Conservation (phyloP, 2,888 invertebrate species). For the Gymnoscelis rufifasciata region DNA sequence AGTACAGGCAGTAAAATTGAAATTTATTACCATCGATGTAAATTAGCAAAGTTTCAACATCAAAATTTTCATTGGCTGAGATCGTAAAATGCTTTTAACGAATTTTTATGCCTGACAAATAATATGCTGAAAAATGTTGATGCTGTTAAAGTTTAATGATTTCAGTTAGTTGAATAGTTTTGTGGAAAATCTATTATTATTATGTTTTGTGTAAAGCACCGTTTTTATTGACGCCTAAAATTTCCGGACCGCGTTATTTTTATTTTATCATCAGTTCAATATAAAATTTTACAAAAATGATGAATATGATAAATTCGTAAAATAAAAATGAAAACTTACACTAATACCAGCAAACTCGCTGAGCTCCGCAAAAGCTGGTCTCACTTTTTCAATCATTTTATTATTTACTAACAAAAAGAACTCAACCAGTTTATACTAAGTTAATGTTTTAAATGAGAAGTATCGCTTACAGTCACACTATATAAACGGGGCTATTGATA, state of each 20-base stretch:
- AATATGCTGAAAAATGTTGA: no score
- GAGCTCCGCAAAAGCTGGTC: conserved; percentile 64
- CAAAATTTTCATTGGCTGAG: background rate
- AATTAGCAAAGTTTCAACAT: background rate
- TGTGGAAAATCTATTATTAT: no score
- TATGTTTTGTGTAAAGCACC: no score
- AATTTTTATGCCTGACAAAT: background rate
- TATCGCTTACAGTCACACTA: background rate
- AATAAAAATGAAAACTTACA: conserved; percentile 44
- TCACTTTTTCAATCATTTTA: conserved; percentile 50
- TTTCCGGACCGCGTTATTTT: no score
- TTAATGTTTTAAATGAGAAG: conserved; percentile 11
- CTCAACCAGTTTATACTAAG: conserved; percentile 5
- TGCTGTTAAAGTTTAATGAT: no score
- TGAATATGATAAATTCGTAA: background rate
- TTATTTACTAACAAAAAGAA: background rate
- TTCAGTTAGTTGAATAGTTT: no score
- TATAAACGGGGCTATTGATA: no score
- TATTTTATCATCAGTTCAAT: no score
- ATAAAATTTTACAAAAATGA: background rate
- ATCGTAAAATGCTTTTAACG: conserved; percentile 2
- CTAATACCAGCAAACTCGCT: conserved; percentile 66
- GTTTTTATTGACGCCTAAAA: no score
- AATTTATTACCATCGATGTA: background rate
- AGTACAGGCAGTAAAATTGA: background rate